Percentiles rank a stretch among this genome's conserved stretches.
Evolutionary conservation across 2,797 vertebrate genomes (phyloP).

Genomic region (Eulemur albifrons): DNA sequence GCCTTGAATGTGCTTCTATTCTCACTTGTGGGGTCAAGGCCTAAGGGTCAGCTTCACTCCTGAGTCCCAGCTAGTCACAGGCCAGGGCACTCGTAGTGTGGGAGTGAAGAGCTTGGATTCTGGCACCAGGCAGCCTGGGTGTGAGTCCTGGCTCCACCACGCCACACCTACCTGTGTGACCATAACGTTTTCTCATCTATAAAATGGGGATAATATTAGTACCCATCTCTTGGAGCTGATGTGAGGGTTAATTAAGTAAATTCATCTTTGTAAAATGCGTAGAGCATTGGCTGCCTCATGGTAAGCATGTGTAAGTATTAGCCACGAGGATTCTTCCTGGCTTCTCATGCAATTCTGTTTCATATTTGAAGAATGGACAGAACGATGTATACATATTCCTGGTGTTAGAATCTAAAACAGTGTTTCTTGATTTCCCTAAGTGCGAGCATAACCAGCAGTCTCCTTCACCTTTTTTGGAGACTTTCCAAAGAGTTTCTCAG

Average conservation of each 20-base stretch:
- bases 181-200: neutral
- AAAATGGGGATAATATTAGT: neutral
- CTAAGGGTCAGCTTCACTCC: neutral
- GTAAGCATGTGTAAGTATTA: neutral
- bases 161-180: neutral
- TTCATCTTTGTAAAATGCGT: neutral
- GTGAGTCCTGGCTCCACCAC: neutral
- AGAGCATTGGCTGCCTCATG: neutral
- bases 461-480: neutral
- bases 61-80: neutral
- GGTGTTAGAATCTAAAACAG: neutral
- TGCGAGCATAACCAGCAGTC: neutral
- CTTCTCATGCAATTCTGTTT: neutral
- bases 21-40: neutral
- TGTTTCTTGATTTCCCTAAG: neutral
- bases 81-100: fast-evolving
- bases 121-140: neutral
- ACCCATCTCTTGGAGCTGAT: neutral
- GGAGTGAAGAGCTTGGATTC: no score
- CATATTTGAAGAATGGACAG: neutral
- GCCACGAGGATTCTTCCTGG: neutral
- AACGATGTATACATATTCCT: neutral
- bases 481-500: conserved; percentile 7
- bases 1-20: neutral
- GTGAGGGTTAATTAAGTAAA: neutral